Percentiles rank a stretch among this genome's conserved stretches.
Evolutionary conservation across 1,140 invertebrate species (phyloP).

Genomic region (Lordiphosa mommai): DNA sequence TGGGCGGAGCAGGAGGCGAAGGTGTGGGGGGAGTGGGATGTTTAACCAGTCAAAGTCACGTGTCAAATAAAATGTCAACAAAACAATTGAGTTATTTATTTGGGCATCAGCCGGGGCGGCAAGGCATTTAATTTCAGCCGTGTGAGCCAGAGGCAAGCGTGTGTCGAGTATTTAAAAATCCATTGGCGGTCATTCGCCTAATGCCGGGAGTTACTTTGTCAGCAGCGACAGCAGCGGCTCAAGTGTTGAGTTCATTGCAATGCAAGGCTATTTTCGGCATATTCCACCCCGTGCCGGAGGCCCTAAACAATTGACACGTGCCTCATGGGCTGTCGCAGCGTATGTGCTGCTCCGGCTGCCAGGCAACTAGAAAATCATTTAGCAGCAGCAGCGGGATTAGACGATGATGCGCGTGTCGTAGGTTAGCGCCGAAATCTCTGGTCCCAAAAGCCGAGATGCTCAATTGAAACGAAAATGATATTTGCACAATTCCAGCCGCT

Average conservation of each 20-base stretch:
- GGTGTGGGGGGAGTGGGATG: slow-evolving; percentile 28
- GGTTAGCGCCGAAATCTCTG: slow-evolving; percentile 35
- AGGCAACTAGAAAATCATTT: slow-evolving; percentile 62
- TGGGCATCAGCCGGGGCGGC: slow-evolving; percentile 40
- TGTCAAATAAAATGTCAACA: slow-evolving; percentile 78
- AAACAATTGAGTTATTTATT: slow-evolving; percentile 78
- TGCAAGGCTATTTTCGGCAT: slow-evolving; percentile 34
- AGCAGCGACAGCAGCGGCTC: slow-evolving; percentile 37
- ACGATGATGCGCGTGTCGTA: slow-evolving; percentile 71
- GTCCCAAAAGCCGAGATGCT: slow-evolving; percentile 53
- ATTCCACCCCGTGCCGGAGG: slow-evolving; percentile 14
- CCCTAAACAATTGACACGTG: slow-evolving; percentile 59
- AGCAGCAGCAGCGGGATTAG: slow-evolving; percentile 69
- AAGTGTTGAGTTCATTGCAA: slow-evolving; percentile 73
- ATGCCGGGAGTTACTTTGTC: slow-evolving; percentile 72
- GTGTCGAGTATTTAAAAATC: slow-evolving; percentile 74
- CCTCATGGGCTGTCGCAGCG: slow-evolving; percentile 20
- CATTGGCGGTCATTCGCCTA: slow-evolving; percentile 70
- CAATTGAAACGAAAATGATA: slow-evolving; percentile 78
- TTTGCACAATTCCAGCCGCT: slow-evolving; percentile 58
- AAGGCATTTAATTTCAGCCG: slow-evolving; percentile 60
- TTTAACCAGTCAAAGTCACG: slow-evolving; percentile 76
- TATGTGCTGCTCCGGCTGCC: slow-evolving; percentile 37
- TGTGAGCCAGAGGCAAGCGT: slow-evolving; percentile 37
- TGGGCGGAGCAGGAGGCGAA: background rate